Evolutionary conservation across 2,888 invertebrate genomes (phyloP).

Genomic region (Meloe dianella): DNA sequence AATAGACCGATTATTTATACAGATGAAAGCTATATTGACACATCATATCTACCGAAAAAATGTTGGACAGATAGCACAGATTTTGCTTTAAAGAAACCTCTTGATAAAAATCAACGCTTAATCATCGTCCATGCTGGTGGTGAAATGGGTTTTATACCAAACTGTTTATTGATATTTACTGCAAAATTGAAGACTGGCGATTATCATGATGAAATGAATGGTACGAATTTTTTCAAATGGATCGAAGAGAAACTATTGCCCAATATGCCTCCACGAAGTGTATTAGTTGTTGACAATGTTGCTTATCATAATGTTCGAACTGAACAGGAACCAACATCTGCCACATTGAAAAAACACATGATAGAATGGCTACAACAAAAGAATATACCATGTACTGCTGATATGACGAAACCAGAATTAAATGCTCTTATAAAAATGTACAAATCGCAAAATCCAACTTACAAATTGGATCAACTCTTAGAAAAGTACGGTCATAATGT

Average conservation of each 20-base stretch:
- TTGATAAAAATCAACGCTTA: slow-evolving; percentile 2
- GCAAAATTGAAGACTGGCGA: neutral
- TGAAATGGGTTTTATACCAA: slow-evolving; percentile 11
- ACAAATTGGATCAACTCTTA: neutral
- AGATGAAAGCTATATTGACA: slow-evolving; percentile 13
- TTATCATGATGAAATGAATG: too few species aligned
- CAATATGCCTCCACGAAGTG: neutral
- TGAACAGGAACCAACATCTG: neutral
- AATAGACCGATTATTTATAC: slow-evolving; percentile 15
- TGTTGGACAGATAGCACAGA: slow-evolving; percentile 1
- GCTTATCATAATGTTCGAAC: neutral
- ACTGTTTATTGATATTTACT: neutral
- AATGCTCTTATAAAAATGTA: neutral
- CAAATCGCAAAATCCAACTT: neutral
- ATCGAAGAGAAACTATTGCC: neutral
- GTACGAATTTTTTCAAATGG: slow-evolving; percentile 1
- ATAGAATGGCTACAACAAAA: neutral
- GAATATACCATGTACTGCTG: neutral
- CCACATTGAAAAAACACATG: neutral
- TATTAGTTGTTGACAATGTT: slow-evolving; percentile 12
- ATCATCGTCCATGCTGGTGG: slow-evolving; percentile 14
- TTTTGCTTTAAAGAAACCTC: neutral
- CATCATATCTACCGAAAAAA: neutral
- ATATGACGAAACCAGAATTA: neutral
- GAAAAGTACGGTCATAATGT: neutral